A percentile compares a stretch with the other conserved stretches of the same genome.
Evolutionary conservation across 1,140 invertebrate species (phyloP).

Genomic region (Achatina immaculata): DNA sequence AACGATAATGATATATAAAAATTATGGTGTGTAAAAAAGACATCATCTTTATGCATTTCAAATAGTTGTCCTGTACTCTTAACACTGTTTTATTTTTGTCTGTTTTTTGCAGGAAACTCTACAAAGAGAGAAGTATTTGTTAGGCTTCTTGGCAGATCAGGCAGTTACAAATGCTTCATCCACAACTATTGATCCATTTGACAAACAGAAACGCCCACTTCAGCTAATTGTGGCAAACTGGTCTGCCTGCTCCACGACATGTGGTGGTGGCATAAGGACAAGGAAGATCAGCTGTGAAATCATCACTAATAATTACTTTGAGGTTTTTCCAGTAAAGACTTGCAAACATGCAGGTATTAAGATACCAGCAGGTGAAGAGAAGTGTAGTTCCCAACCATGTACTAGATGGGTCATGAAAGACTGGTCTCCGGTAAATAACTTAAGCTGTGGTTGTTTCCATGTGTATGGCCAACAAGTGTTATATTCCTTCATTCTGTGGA

Average conservation of each 20-base stretch:
- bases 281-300: slow-evolving; percentile 59
- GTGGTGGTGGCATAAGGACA: slow-evolving; percentile 48
- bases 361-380: slow-evolving; percentile 41
- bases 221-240: slow-evolving; percentile 52
- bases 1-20: too few relatives aligned
- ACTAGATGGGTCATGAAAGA: slow-evolving; percentile 53
- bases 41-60: too few relatives aligned
- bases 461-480: neutral
- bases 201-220: slow-evolving; percentile 44
- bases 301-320: slow-evolving; percentile 58
- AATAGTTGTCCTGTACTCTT: neutral
- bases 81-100: slow-evolving; percentile 8
- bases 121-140: slow-evolving; percentile 50
- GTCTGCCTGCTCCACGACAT: slow-evolving; percentile 51
- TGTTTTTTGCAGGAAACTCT: slow-evolving; percentile 43
- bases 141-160: slow-evolving; percentile 42
- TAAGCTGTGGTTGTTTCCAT: too few relatives aligned
- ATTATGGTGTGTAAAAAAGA: too few relatives aligned
- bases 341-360: slow-evolving; percentile 49
- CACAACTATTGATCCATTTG: slow-evolving; percentile 50
- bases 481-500: too few relatives aligned
- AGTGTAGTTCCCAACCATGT: slow-evolving; percentile 51
- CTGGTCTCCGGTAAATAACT: slow-evolving; percentile 57
- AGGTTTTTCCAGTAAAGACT: slow-evolving; percentile 48
- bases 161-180: slow-evolving; percentile 25